Evolutionary conservation across 2,797 vertebrate species (phyloP).

Genomic region (Pteronotus mesoamericanus): DNA sequence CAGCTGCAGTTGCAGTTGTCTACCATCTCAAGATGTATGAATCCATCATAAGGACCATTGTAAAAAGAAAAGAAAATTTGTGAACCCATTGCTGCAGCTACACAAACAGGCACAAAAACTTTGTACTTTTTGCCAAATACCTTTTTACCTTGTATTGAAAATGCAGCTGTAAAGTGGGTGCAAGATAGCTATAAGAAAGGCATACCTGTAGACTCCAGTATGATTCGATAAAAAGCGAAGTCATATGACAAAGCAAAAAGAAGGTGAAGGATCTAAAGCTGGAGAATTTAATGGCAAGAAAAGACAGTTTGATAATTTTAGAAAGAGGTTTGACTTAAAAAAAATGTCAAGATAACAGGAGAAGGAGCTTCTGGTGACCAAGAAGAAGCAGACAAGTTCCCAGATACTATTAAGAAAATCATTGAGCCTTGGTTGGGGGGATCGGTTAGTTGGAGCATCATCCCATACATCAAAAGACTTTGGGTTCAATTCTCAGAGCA

Average conservation of each 20-base stretch:
- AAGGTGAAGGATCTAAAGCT: too few relatives aligned
- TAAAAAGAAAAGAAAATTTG: neutral
- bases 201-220: neutral
- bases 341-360: too few relatives aligned
- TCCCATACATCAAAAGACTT: too few relatives aligned
- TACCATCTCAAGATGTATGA: neutral
- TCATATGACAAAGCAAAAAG: too few relatives aligned
- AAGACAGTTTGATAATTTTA: too few relatives aligned
- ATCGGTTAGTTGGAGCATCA: too few relatives aligned
- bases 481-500: too few relatives aligned
- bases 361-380: neutral
- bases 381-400: neutral
- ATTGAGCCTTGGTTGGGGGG: neutral
- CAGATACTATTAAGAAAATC: neutral
- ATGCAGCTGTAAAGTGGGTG: neutral
- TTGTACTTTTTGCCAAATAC: neutral
- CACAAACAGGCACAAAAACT: neutral
- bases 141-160: neutral
- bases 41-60: neutral
- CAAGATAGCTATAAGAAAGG: neutral
- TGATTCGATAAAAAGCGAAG: too few relatives aligned
- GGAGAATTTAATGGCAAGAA: too few relatives aligned
- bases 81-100: neutral
- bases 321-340: too few relatives aligned
- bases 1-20: neutral